phyloP scores from a whole-genome alignment of 2,797 vertebrate genomes.

The Notolabrus celidotus region DNA sequence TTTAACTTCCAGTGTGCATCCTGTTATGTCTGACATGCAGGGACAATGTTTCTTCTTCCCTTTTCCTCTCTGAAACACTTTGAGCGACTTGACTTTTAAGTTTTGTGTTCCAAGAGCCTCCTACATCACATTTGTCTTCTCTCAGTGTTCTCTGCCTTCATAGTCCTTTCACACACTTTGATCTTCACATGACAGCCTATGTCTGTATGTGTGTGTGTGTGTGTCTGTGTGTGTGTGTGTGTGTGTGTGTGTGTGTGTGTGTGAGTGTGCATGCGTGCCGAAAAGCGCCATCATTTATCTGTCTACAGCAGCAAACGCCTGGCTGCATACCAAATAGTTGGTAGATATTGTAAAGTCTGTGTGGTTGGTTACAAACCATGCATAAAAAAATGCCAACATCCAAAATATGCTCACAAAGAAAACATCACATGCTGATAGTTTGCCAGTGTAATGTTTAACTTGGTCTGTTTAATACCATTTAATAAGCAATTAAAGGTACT shows the following conservation, averaged over 20 bases:
- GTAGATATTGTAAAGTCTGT: conserved; percentile 31
- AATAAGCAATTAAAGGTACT: too few species aligned
- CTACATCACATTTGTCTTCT: conserved; percentile 60
- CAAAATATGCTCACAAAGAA: too few species aligned
- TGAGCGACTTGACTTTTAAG: conserved; percentile 64
- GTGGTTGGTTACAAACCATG: conserved; percentile 26
- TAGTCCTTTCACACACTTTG: conserved; percentile 55
- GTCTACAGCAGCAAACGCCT: conserved; percentile 36
- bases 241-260: conserved; percentile 16
- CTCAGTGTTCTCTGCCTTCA: conserved; percentile 56
- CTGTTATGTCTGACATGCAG: conserved; percentile 63
- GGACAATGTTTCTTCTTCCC: conserved; percentile 55
- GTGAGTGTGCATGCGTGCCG: conserved; percentile 34
- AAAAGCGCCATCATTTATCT: conserved; percentile 67
- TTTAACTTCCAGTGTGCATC: conserved; percentile 47
- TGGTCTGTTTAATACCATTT: too few species aligned
- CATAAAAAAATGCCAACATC: too few species aligned
- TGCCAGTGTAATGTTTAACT: too few species aligned
- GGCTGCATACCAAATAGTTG: conserved; percentile 46
- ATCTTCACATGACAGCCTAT: conserved; percentile 55
- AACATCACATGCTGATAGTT: too few species aligned
- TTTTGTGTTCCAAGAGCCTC: conserved; percentile 59
- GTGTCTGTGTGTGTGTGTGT: neutral
- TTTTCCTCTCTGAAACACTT: conserved; percentile 50
- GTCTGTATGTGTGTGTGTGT: conserved; percentile 23